Conservation (phyloP, 2,113 vertebrate species). For the Lampris incognitus region DNA sequence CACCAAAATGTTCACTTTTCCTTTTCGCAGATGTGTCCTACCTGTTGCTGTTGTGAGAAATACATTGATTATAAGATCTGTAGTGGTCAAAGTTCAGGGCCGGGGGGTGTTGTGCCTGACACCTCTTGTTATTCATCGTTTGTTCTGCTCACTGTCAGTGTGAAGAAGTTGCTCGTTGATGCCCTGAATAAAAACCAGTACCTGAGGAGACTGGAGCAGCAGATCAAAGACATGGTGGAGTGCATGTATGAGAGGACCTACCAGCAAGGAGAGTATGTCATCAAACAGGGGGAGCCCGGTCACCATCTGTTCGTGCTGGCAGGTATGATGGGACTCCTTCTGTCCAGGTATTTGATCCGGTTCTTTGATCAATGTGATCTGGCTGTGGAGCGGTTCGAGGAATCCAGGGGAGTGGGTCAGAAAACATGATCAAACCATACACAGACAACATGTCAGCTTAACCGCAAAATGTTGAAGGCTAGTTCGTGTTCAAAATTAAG, state of each 20-base stretch:
- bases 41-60: too few species aligned
- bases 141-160: constrained; percentile 71
- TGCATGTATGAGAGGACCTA: constrained; percentile 93
- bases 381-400: background rate
- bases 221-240: constrained; percentile 93
- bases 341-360: background rate
- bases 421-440: too few species aligned
- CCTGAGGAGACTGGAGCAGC: constrained; percentile 89
- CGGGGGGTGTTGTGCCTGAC: too few species aligned
- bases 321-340: constrained; percentile 72
- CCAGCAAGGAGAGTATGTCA: constrained; percentile 87
- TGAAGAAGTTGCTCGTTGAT: constrained; percentile 91
- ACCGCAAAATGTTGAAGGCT: too few species aligned
- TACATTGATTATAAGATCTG: too few species aligned
- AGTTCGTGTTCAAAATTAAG: too few species aligned
- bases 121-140: too few species aligned
- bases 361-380: background rate
- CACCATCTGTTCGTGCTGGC: constrained; percentile 93
- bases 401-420: too few species aligned
- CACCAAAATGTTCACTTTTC: too few species aligned
- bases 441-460: too few species aligned
- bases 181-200: constrained; percentile 93
- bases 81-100: too few species aligned
- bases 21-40: too few species aligned
- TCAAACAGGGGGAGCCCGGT: constrained; percentile 90